phyloP scores from a whole-genome alignment of 1,140 invertebrate genomes.

The Tetraneura akinire region DNA sequence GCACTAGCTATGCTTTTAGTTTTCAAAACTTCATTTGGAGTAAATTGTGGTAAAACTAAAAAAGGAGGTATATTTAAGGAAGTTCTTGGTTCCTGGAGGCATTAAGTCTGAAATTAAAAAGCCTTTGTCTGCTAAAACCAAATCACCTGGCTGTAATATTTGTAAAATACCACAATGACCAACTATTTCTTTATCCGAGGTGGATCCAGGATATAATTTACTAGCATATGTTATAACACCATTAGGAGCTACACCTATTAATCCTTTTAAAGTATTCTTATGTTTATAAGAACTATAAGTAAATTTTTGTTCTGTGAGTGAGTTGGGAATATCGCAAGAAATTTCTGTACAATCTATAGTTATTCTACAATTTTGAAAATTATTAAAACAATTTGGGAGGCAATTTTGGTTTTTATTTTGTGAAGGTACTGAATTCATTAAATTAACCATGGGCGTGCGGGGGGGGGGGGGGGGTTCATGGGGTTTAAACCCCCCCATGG shows the following conservation, averaged over 20 bases:
- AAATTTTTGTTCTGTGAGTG: neutral
- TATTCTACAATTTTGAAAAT: neutral
- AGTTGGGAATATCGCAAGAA: neutral
- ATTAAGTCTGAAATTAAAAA: slow-evolving; percentile 30
- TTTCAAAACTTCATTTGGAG: neutral
- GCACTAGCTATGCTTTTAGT: slow-evolving; percentile 32
- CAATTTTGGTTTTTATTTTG: neutral
- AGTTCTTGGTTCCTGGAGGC: neutral
- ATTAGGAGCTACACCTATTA: no score
- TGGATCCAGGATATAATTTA: no score
- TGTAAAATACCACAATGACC: no score
- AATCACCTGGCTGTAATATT: no score
- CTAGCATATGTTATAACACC: no score
- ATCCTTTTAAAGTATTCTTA: neutral
- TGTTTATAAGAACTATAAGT: neutral
- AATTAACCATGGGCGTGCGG: no score
- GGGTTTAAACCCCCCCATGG: no score
- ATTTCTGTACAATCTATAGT: neutral
- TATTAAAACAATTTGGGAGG: neutral
- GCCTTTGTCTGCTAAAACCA: slow-evolving; percentile 28
- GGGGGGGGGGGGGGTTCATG: no score
- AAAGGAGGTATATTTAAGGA: slow-evolving; percentile 43
- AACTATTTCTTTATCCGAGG: no score
- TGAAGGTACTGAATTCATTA: neutral
- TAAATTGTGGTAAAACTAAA: slow-evolving; percentile 17